Percentiles rank a stretch among this genome's conserved stretches.
Conservation (phyloP, 2,113 vertebrate species). For the Planiliza haematocheilus region DNA sequence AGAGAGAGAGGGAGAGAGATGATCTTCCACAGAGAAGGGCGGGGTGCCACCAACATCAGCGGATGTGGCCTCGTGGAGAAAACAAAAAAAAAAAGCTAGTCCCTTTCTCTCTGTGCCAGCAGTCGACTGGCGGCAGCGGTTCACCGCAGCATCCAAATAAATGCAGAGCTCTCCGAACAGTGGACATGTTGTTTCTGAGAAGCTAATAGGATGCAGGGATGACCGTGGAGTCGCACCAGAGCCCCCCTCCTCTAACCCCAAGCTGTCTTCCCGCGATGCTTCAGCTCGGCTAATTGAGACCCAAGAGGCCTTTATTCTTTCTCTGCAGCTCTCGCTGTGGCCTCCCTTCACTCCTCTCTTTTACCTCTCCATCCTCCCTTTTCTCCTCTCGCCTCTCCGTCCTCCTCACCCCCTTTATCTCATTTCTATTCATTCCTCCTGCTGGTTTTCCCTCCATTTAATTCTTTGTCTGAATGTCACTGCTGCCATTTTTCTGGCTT, state of each 20-base stretch:
- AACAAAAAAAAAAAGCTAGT: not conserved
- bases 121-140: constrained; percentile 20
- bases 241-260: constrained; percentile 17
- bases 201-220: constrained; percentile 67
- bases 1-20: not conserved
- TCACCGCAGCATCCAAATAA: constrained; percentile 41
- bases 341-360: constrained; percentile 14
- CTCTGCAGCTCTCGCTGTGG: constrained; percentile 10
- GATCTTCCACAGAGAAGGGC: constrained; percentile 20
- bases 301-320: constrained; percentile 63
- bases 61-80: constrained; percentile 33
- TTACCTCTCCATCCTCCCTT: not conserved
- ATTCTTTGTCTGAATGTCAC: not conserved
- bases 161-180: constrained; percentile 25
- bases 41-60: constrained; percentile 40
- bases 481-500: constrained; percentile 3
- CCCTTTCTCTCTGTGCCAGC: constrained; percentile 16
- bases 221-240: constrained; percentile 30
- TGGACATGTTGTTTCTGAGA: constrained; percentile 46
- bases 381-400: constrained; percentile 2
- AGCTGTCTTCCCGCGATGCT: constrained; percentile 56
- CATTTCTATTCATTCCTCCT: not conserved
- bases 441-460: not conserved
- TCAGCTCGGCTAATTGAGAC: constrained; percentile 68
- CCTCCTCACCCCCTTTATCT: not conserved